A percentile compares a stretch with the other conserved stretches of the same genome.
Evolutionary conservation across 2,113 vertebrate species (phyloP).

Genomic region (Syrmaticus mikado): DNA sequence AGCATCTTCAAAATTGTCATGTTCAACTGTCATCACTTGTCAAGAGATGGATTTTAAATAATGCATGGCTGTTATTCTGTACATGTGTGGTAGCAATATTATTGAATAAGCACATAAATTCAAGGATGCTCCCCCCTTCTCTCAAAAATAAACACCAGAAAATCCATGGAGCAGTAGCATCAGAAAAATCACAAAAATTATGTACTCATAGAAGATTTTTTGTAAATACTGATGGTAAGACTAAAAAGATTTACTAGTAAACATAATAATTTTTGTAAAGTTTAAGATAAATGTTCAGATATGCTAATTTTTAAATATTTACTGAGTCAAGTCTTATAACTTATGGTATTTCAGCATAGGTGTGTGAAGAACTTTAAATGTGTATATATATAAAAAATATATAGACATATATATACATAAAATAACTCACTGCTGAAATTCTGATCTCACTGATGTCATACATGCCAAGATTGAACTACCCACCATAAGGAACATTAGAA

Average conservation of each 20-base stretch:
- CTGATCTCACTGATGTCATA: not conserved
- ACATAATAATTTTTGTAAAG: not conserved
- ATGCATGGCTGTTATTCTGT: slow-evolving; percentile 3
- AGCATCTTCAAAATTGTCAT: slow-evolving; percentile 25
- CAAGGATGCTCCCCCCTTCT: not conserved
- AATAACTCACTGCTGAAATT: not conserved
- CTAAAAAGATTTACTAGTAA: not conserved
- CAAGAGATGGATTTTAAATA: slow-evolving; percentile 27
- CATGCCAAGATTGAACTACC: not conserved
- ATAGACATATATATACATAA: not conserved
- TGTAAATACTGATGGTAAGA: not conserved
- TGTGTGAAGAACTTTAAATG: not conserved
- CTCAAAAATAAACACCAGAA: not conserved
- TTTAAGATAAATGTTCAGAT: not conserved
- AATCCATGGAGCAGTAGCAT: not conserved
- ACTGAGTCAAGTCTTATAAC: not conserved
- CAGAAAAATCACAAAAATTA: not conserved
- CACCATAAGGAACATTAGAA: not conserved
- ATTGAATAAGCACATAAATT: not conserved
- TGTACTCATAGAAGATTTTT: not conserved
- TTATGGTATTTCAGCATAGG: not conserved
- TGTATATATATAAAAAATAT: not conserved
- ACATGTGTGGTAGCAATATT: not conserved
- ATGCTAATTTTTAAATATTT: not conserved
- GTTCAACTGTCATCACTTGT: slow-evolving; percentile 19